Evolutionary conservation across 2,888 invertebrate species (phyloP).

Genomic region (Epinotia ramella): DNA sequence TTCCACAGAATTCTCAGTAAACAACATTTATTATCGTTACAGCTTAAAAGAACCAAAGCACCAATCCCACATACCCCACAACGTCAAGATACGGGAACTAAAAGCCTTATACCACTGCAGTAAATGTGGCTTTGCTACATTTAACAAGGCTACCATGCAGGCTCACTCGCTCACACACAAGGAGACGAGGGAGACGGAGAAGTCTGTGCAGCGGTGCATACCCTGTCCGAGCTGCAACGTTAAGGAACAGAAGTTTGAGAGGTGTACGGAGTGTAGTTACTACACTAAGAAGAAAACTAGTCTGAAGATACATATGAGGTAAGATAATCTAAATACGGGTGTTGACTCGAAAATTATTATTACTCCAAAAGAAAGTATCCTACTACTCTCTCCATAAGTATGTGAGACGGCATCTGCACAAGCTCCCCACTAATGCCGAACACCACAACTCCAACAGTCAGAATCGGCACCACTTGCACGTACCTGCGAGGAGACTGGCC

Average conservation of each 20-base stretch:
- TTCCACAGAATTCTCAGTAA: too few relatives aligned
- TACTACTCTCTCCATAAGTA: too few relatives aligned
- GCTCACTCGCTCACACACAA: conserved; percentile 25
- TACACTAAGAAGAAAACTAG: conserved; percentile 39
- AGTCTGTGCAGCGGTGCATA: background rate
- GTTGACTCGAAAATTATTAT: too few relatives aligned
- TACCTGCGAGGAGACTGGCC: too few relatives aligned
- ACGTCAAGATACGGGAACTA: conserved; percentile 31
- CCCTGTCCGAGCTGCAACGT: conserved; percentile 29
- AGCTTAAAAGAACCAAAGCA: conserved; percentile 26
- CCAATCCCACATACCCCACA: conserved; percentile 20
- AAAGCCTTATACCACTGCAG: conserved; percentile 35
- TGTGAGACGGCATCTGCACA: too few relatives aligned
- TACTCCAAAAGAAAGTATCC: too few relatives aligned
- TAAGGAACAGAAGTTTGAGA: background rate
- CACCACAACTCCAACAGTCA: too few relatives aligned
- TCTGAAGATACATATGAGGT: conserved; percentile 47
- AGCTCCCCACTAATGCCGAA: too few relatives aligned
- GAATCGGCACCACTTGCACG: too few relatives aligned
- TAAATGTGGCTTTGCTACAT: conserved; percentile 36
- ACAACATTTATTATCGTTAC: background rate
- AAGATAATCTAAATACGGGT: background rate
- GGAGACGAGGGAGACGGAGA: background rate
- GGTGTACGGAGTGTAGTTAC: conserved; percentile 48
- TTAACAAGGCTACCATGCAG: conserved; percentile 34